Conservation (phyloP, 2,797 vertebrate genomes). For the Pyrocephalus nanus region DNA sequence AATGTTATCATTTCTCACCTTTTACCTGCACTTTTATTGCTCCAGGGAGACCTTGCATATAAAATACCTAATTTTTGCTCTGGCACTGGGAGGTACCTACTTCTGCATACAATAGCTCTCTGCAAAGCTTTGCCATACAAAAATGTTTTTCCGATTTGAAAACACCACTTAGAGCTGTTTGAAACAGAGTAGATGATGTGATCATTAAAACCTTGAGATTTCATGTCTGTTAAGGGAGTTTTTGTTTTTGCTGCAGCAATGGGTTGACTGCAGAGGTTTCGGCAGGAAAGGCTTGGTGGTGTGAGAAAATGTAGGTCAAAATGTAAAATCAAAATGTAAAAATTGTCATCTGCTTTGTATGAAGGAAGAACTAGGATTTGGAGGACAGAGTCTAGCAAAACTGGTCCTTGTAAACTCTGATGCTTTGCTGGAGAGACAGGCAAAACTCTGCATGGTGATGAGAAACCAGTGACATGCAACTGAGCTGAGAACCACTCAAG, state of each 20-base stretch:
- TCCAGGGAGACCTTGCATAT: not conserved
- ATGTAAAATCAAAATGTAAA: not conserved
- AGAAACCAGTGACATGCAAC: rapidly evolving
- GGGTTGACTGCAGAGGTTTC: not conserved
- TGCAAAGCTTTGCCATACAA: not conserved
- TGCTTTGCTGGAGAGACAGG: not conserved
- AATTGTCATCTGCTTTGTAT: not conserved
- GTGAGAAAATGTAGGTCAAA: not conserved
- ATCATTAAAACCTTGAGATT: slow-evolving; percentile 1
- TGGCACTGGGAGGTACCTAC: not conserved
- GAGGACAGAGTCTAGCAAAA: not conserved
- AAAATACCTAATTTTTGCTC: slow-evolving; percentile 10
- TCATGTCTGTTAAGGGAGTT: not conserved
- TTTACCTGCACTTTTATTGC: not conserved
- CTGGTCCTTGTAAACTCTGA: not conserved
- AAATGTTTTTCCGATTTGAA: not conserved
- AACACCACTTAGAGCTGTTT: not conserved
- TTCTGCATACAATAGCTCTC: not conserved
- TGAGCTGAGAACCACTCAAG: not conserved
- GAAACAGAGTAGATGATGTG: not conserved
- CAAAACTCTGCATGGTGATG: rapidly evolving
- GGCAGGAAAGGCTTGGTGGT: not conserved
- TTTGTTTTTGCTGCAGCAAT: not conserved
- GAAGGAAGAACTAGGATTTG: not conserved
- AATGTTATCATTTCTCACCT: not conserved